phyloP scores from a whole-genome alignment of 1,140 invertebrate genomes.

The Cephus cinctus region DNA sequence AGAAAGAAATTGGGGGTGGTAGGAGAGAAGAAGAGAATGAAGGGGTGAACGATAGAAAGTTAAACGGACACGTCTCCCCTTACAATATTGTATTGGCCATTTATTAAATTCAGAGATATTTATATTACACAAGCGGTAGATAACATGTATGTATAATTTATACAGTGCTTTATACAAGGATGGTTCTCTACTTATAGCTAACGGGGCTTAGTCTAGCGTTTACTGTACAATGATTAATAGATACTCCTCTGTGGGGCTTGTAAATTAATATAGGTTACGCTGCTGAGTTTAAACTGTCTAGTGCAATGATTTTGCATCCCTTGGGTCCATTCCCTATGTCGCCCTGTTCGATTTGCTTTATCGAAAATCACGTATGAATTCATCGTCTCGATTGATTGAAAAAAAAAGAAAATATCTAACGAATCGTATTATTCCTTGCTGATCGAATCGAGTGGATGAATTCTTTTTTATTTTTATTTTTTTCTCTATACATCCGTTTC shows the following conservation, averaged over 20 bases:
- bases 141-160: conserved; percentile 58
- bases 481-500: too few species aligned
- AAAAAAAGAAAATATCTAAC: too few species aligned
- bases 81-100: conserved; percentile 52
- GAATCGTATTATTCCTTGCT: too few species aligned
- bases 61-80: conserved; percentile 6
- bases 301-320: too few species aligned
- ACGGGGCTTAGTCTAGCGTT: conserved; percentile 44
- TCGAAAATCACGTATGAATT: too few species aligned
- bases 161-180: conserved; percentile 54
- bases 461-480: too few species aligned
- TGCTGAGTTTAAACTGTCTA: too few species aligned
- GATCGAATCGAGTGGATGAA: too few species aligned
- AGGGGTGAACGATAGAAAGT: conserved; percentile 4
- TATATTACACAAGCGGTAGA: conserved; percentile 56
- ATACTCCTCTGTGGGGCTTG: conserved; percentile 11
- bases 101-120: conserved; percentile 57
- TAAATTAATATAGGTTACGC: conserved; percentile 12
- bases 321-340: too few species aligned
- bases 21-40: conserved; percentile 6
- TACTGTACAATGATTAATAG: conserved; percentile 49
- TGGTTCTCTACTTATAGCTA: conserved; percentile 47
- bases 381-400: too few species aligned
- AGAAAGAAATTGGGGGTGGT: conserved; percentile 8
- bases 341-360: too few species aligned